phyloP scores from a whole-genome alignment of 2,888 invertebrate genomes.

The Chrysina gloriosa region DNA sequence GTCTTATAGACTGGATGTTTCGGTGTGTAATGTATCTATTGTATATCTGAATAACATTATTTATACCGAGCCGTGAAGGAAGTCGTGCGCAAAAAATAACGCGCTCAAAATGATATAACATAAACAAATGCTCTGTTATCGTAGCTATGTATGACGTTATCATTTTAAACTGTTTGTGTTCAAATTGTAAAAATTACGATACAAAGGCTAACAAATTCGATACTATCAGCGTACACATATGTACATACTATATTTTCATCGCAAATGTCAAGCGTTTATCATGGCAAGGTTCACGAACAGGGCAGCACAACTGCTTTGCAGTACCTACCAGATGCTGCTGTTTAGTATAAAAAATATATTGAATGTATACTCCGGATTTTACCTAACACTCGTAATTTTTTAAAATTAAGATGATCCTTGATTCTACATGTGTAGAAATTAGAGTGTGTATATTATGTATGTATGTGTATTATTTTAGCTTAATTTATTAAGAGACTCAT shows the following conservation, averaged over 20 bases:
- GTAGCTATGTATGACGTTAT: conserved; percentile 20
- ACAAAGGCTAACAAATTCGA: conserved; percentile 24
- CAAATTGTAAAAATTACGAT: conserved; percentile 33
- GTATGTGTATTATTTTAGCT: neutral
- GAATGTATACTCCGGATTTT: no score
- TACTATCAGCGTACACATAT: neutral
- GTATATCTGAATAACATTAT: neutral
- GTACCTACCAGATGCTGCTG: neutral
- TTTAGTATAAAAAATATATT: neutral
- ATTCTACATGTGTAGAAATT: neutral
- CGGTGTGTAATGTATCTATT: neutral
- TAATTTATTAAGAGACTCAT: no score
- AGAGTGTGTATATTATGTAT: neutral
- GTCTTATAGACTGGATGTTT: neutral
- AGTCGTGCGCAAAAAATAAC: conserved; percentile 35
- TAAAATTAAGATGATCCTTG: no score
- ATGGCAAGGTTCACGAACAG: conserved; percentile 5
- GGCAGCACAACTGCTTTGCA: neutral
- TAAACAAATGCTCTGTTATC: conserved; percentile 16
- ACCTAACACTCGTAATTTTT: no score
- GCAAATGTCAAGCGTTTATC: conserved; percentile 18
- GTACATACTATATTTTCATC: conserved; percentile 1
- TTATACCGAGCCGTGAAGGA: neutral
- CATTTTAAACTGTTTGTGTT: conserved; percentile 21
- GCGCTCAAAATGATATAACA: conserved; percentile 23